Conservation (phyloP, 2,888 invertebrate genomes). For the Micropterix aruncella region DNA sequence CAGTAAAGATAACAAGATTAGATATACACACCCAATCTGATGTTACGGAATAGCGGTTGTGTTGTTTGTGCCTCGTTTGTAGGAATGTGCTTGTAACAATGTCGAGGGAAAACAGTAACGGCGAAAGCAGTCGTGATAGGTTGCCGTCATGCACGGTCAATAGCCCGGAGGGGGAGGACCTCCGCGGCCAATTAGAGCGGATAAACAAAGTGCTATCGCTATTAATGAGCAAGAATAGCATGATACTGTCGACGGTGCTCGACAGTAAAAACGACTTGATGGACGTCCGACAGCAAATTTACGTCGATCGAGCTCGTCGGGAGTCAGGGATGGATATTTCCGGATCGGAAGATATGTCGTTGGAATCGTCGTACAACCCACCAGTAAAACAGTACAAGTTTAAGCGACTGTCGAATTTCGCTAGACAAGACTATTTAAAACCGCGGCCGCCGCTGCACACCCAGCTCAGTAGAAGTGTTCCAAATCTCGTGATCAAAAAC, state of each 20-base stretch:
- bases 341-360: background rate
- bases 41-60: too few relatives aligned
- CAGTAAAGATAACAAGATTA: too few relatives aligned
- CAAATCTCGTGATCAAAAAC: too few relatives aligned
- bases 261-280: background rate
- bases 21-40: too few relatives aligned
- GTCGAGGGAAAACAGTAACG: too few relatives aligned
- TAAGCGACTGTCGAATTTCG: background rate
- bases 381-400: background rate
- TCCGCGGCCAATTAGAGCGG: background rate
- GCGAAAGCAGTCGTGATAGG: too few relatives aligned
- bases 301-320: background rate
- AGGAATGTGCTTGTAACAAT: too few relatives aligned
- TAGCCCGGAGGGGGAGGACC: background rate
- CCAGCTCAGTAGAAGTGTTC: too few relatives aligned
- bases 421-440: background rate
- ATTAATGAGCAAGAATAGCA: background rate
- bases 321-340: background rate
- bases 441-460: too few relatives aligned
- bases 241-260: background rate
- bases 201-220: background rate
- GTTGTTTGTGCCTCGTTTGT: too few relatives aligned
- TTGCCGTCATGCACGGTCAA: too few relatives aligned
- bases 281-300: background rate
- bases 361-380: background rate